Conservation (phyloP, 2,888 invertebrate genomes). For the Apotomis betuletana region DNA sequence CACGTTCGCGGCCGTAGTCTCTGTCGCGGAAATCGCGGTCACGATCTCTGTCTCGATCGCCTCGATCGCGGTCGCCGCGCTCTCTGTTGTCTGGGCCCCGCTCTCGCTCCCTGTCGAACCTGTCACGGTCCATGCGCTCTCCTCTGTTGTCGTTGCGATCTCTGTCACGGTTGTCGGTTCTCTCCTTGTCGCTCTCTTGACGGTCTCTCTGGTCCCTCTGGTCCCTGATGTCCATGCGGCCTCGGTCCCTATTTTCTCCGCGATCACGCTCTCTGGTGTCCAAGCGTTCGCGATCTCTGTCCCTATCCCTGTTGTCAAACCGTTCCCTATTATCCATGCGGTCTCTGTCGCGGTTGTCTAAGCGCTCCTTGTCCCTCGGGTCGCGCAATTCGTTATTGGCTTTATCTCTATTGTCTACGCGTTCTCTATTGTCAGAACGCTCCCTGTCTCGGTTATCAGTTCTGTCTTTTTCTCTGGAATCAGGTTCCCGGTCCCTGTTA, state of each 20-base stretch:
- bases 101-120: conserved; percentile 58
- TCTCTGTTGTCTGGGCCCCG: conserved; percentile 50
- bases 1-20: conserved; percentile 70
- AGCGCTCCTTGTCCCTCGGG: conserved; percentile 43
- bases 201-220: conserved; percentile 49
- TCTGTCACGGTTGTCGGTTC: conserved; percentile 51
- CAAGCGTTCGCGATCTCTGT: conserved; percentile 57
- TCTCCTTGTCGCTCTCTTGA: conserved; percentile 49
- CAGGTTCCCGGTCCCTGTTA: conserved; percentile 62
- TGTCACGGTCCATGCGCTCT: conserved; percentile 62
- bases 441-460: conserved; percentile 69
- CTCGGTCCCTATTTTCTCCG: conserved; percentile 49
- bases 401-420: conserved; percentile 59
- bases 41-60: conserved; percentile 57
- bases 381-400: conserved; percentile 46
- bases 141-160: conserved; percentile 52
- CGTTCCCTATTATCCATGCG: conserved; percentile 47
- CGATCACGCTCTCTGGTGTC: conserved; percentile 38
- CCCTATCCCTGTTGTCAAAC: conserved; percentile 42
- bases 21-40: conserved; percentile 55
- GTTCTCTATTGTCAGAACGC: conserved; percentile 53
- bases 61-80: conserved; percentile 55
- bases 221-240: conserved; percentile 50
- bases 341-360: conserved; percentile 43
- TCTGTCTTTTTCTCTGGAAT: conserved; percentile 54